Percentiles rank a stretch among this genome's conserved stretches.
Conservation (phyloP, 2,113 vertebrate species). For the Aramus guarauna region DNA sequence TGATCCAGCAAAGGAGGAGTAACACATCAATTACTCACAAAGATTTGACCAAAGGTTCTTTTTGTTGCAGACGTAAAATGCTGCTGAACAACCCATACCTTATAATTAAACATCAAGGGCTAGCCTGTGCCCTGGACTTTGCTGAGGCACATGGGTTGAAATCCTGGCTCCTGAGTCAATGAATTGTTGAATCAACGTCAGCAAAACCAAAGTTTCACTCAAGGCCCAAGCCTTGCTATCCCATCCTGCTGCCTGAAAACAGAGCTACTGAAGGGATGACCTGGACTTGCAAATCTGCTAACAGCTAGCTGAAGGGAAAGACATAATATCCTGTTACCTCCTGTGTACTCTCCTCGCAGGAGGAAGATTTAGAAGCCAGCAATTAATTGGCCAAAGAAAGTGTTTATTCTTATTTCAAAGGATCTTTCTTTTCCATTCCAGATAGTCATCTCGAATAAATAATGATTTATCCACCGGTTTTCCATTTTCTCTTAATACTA, state of each 20-base stretch:
- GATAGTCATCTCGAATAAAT: not conserved
- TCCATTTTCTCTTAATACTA: not conserved
- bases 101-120: not conserved
- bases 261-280: not conserved
- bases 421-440: not conserved
- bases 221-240: not conserved
- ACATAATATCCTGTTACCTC: not conserved
- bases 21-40: not conserved
- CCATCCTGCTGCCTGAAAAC: not conserved
- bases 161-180: not conserved
- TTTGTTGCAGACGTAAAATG: not conserved
- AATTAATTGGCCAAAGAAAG: not conserved
- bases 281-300: not conserved
- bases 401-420: not conserved
- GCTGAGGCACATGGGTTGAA: not conserved
- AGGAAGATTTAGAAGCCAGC: not conserved
- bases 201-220: not conserved
- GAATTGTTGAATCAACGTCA: not conserved
- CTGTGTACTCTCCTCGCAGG: not conserved
- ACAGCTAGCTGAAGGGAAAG: not conserved
- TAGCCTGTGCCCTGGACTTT: not conserved
- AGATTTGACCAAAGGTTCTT: not conserved
- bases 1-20: not conserved
- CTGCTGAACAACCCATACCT: not conserved
- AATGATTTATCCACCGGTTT: not conserved